Evolutionary conservation across 2,888 invertebrate species (phyloP), one percentile per base, ranked within the genome.

Genomic region (Parnassius apollo): DNA sequence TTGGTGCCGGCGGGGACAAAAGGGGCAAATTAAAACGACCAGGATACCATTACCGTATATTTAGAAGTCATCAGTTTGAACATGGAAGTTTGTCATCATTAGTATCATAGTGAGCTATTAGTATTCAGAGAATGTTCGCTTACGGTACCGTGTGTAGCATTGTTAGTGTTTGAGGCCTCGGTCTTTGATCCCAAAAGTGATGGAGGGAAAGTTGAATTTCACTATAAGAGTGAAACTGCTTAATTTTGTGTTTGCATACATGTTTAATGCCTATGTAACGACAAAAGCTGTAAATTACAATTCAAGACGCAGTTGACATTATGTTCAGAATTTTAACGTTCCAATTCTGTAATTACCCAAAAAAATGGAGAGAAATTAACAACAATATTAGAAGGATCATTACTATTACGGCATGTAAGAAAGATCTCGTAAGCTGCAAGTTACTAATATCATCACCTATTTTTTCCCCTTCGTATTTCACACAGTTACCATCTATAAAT

Each of bases 121-220:
- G 82, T 83, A 91, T 88, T 76, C 88, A 73, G 66, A 50, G 25
- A 61, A 57, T 52, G 75, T 75, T 35, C 57, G 66, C 65, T 65
- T 76, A 76, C 79, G 75, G 81, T 71, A 80, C 74, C 75, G 77
- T 80, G 83, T 75, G 80, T 81, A 71, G 82, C 80, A 85, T 86
- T 76, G 75, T 77, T 74, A 60, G 68, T 70, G 8, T 67, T 72
- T 65, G 72, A 73, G 74, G 71, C 73, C 72, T 75, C 72, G 77
- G 75, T 78, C 76, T 79, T 76, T 81, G 84, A 84, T 85, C 81
- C 80, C 74, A 69, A 78, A 79, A 69, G 69, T 71, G 80, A 80
- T 78, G 78, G 71, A 76, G 85, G 76, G 89, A 89, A 90, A 90
- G 88, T 88, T 69, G 66, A 78, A 79, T 82, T 86, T 85, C 82